Evolutionary conservation across 1,140 invertebrate species (phyloP).

Genomic region (Drosophila leontia): DNA sequence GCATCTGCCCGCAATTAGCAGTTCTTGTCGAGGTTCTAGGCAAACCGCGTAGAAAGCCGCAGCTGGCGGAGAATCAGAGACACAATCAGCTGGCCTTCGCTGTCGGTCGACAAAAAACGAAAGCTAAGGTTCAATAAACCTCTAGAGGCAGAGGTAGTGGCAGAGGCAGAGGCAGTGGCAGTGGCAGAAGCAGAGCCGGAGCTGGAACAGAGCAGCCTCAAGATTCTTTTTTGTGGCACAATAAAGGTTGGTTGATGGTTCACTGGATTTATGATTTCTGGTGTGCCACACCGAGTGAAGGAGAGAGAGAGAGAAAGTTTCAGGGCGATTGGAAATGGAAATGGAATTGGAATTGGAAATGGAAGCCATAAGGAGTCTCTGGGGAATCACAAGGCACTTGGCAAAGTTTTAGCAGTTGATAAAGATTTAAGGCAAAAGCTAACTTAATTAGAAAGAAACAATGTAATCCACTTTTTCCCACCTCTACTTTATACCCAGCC

Average conservation of each 20-base stretch:
- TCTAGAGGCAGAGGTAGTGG: conserved; percentile 15
- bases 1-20: conserved; percentile 15
- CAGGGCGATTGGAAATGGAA: background rate
- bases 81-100: conserved; percentile 53
- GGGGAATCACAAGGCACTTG: no score
- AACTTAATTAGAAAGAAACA: no score
- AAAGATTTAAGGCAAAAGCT: no score
- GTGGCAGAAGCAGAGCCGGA: background rate
- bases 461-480: no score
- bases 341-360: conserved; percentile 15
- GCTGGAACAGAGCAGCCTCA: conserved; percentile 12
- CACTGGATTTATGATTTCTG: conserved; percentile 23
- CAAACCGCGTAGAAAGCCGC: conserved; percentile 30
- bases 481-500: background rate
- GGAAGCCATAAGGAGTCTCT: conserved; percentile 3
- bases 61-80: conserved; percentile 46
- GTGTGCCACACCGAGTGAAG: conserved; percentile 16
- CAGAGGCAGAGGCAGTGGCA: background rate
- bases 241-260: conserved; percentile 49
- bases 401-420: no score
- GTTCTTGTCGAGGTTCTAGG: conserved; percentile 15
- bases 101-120: conserved; percentile 60
- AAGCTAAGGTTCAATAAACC: conserved; percentile 66
- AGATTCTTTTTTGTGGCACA: conserved; percentile 60
- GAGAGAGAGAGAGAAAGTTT: conserved; percentile 64